A percentile compares a stretch with the other conserved stretches of the same genome.
Conservation (phyloP, 2,113 vertebrate genomes). For the Lasiurus borealis region DNA sequence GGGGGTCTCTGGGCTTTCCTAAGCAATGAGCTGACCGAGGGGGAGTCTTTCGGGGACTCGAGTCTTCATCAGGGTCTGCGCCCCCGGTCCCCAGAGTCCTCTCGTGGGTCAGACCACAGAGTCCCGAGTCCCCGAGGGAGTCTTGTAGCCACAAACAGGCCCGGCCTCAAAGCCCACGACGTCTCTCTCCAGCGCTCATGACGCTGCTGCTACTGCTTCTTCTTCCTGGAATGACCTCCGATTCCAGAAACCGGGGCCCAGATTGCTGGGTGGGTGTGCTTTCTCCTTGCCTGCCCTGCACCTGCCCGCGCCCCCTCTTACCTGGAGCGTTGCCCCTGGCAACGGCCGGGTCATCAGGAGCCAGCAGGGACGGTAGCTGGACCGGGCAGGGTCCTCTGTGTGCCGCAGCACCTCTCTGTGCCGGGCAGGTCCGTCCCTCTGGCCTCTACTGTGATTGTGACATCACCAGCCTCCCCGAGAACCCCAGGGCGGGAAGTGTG, state of each 20-base stretch:
- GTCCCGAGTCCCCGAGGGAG: background rate
- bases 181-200: background rate
- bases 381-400: background rate
- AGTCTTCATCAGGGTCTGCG: background rate
- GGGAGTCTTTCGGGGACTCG: background rate
- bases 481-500: background rate
- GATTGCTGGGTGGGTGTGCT: background rate
- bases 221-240: background rate
- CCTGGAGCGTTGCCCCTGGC: background rate
- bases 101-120: background rate
- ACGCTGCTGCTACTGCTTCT: background rate
- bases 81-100: background rate
- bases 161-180: background rate
- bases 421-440: background rate
- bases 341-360: background rate
- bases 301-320: background rate
- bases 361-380: background rate
- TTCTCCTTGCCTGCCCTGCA: background rate
- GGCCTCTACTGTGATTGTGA: constrained; percentile 42
- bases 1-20: background rate
- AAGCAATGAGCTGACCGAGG: background rate
- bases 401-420: background rate
- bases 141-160: background rate
- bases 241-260: background rate
- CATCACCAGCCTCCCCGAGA: constrained; percentile 13